Evolutionary conservation across 2,888 invertebrate species (phyloP).

Genomic region (Athrips mouffetella): DNA sequence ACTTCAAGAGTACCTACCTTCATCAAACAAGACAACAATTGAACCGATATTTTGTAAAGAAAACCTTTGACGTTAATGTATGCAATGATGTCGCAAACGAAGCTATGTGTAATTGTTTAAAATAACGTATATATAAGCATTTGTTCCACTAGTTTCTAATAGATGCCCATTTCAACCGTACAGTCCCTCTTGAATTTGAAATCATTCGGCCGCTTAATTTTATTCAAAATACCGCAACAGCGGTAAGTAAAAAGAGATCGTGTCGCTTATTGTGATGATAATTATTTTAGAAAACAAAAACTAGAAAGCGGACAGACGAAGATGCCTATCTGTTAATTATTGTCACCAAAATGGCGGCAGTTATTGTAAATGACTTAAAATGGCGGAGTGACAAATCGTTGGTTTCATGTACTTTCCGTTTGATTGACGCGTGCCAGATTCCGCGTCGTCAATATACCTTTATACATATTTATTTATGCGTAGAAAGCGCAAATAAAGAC

Average conservation of each 20-base stretch:
- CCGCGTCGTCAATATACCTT: slow-evolving; percentile 59
- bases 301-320: slow-evolving; percentile 70
- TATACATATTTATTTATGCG: slow-evolving; percentile 71
- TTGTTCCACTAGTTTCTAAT: slow-evolving; percentile 55
- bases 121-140: slow-evolving; percentile 40
- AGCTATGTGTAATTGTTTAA: slow-evolving; percentile 24
- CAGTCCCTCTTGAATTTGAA: slow-evolving; percentile 53
- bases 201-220: slow-evolving; percentile 63
- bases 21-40: neutral
- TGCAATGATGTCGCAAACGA: slow-evolving; percentile 28
- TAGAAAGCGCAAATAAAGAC: slow-evolving; percentile 76
- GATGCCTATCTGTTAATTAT: slow-evolving; percentile 77
- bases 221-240: slow-evolving; percentile 75
- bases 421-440: slow-evolving; percentile 78
- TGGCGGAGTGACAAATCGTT: slow-evolving; percentile 74
- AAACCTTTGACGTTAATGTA: slow-evolving; percentile 19
- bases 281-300: slow-evolving; percentile 76
- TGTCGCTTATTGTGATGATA: slow-evolving; percentile 74
- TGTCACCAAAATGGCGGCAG: slow-evolving; percentile 72
- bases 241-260: slow-evolving; percentile 73
- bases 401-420: slow-evolving; percentile 65
- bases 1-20: neutral
- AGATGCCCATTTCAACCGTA: slow-evolving; percentile 53
- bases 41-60: slow-evolving; percentile 14
- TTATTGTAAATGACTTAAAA: slow-evolving; percentile 68